phyloP scores from a whole-genome alignment of 2,797 vertebrate genomes.

The Calcarius lapponicus region DNA sequence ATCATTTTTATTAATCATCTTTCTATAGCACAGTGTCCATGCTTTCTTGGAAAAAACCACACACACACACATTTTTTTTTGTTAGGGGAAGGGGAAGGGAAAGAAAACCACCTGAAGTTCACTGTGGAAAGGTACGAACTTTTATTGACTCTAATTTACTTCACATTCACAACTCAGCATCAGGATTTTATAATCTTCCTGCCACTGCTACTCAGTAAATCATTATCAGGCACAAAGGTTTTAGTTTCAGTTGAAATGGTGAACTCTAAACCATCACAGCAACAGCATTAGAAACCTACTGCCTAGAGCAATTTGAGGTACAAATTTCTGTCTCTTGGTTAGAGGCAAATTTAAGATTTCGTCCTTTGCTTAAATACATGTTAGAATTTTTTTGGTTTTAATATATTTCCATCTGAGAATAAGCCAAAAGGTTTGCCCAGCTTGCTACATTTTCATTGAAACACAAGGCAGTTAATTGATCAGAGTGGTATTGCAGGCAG shows the following conservation, averaged over 20 bases:
- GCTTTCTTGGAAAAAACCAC: neutral
- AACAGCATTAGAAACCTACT: conserved; percentile 34
- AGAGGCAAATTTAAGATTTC: conserved; percentile 29
- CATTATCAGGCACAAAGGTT: conserved; percentile 71
- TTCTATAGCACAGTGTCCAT: neutral
- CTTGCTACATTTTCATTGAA: neutral
- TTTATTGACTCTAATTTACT: conserved; percentile 70
- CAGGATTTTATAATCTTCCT: conserved; percentile 34
- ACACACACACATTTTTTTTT: neutral
- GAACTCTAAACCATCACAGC: conserved; percentile 38
- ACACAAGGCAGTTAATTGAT: neutral
- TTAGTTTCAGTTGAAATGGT: conserved; percentile 51
- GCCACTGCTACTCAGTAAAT: conserved; percentile 37
- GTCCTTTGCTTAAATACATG: conserved; percentile 27
- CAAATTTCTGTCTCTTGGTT: conserved; percentile 6
- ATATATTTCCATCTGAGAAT: conserved; percentile 21
- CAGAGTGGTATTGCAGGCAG: neutral
- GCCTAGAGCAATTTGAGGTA: conserved; percentile 25
- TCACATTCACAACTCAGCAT: conserved; percentile 66
- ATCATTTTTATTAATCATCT: neutral
- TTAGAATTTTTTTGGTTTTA: conserved; percentile 62
- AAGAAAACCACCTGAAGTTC: neutral
- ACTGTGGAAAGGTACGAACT: conserved; percentile 33
- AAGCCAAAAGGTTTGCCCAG: conserved; percentile 22
- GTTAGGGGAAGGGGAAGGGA: neutral